Evolutionary conservation across 2,888 invertebrate species (phyloP), one percentile per base, ranked within the genome.

Genomic region (Reticulitermes lucifugus): DNA sequence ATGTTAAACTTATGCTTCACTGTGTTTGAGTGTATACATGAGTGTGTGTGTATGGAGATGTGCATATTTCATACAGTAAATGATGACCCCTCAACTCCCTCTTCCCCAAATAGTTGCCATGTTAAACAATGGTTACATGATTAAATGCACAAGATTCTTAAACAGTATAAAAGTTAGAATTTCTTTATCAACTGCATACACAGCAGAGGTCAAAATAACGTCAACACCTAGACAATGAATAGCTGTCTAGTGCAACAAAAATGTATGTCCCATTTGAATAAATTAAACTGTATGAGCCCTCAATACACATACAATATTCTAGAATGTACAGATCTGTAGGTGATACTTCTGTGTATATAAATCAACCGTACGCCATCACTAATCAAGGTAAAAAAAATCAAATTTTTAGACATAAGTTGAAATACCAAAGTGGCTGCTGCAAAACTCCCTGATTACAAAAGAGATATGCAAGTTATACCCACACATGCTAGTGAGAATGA

Each of bases 101-200:
- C 77, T 21, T 46, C 10, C 77, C 77, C 46, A 22, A 46, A 43
- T 81, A 81, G 81, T 81, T 81, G 81, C 70, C 81, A 81, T 18
- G 35, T 43, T 35, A 81, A 70, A 70, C 46, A 81, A 7, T 81
- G 41, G 59, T 59, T 80, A 41, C 10, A 77, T 22, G 22, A 41
- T 70, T 81, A 81, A 81, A 81, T 81, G 81, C 81, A 65, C 81
- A 70, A 70, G 81, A 43, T 41, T 81, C 46, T 81, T 65, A 70
- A 43, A 81, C 25, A 51, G 51, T 79, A 25, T n/a, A 79, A 79
- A 22, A 46, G 43, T 29, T n/a, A 35, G 35, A 12, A 25, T 59
- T 80, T 59, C 81, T 70, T 70, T n/a, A 41, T 25, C n/a, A 21
- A 41, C 35, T 60, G n/a, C n/a, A 65, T 43, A 65, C 79, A 43